Conservation (phyloP, 2,113 vertebrate genomes). For the Megaceryle maxima region DNA sequence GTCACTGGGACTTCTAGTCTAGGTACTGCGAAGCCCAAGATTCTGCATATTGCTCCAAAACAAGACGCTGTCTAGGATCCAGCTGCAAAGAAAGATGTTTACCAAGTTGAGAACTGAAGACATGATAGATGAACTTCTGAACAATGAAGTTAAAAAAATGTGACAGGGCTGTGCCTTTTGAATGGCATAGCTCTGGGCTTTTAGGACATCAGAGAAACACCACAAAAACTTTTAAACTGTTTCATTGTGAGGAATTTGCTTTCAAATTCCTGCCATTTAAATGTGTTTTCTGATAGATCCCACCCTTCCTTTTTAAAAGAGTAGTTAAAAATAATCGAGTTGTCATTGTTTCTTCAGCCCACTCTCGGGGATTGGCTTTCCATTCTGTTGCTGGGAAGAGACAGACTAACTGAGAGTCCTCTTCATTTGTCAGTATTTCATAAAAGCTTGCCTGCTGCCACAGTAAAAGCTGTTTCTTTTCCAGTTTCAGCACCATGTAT, state of each 20-base stretch:
- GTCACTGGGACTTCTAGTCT: background rate
- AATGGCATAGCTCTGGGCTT: background rate
- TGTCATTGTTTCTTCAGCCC: background rate
- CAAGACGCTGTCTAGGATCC: background rate
- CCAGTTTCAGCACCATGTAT: background rate
- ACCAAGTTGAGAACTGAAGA: background rate
- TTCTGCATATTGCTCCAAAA: background rate
- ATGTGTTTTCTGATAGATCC: slow-evolving; percentile 6
- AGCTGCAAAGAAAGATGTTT: background rate
- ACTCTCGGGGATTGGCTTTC: background rate
- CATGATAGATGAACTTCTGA: slow-evolving; percentile 14
- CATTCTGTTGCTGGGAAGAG: slow-evolving; percentile 4
- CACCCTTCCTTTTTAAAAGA: background rate
- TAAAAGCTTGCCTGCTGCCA: background rate
- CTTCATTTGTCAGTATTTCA: background rate
- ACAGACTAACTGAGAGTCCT: background rate
- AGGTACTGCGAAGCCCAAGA: background rate
- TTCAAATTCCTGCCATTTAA: slow-evolving; percentile 31
- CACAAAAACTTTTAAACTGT: background rate
- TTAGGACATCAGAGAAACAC: background rate
- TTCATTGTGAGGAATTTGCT: slow-evolving; percentile 14
- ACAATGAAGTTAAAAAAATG: background rate
- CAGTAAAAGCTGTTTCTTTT: background rate
- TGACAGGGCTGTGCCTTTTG: background rate
- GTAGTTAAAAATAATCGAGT: slow-evolving; percentile 11